Conservation (phyloP, 2,113 vertebrate genomes). For the Solea solea region DNA sequence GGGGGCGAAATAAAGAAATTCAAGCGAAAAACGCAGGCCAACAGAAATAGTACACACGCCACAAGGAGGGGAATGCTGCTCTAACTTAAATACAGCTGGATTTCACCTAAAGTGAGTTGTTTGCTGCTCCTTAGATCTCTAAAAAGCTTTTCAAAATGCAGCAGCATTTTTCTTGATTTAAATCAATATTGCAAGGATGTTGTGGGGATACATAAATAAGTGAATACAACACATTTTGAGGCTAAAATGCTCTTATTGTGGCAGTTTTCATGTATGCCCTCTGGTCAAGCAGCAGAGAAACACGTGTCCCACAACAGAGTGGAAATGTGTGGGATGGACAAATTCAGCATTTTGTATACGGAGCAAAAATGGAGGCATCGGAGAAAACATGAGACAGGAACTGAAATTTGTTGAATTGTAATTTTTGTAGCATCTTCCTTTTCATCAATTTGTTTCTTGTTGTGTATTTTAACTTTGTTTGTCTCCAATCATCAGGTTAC, state of each 20-base stretch:
- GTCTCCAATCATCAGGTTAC: slow-evolving; percentile 36
- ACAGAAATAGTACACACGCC: slow-evolving; percentile 7
- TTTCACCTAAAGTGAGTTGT: slow-evolving; percentile 69
- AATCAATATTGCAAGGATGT: slow-evolving; percentile 78
- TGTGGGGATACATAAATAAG: slow-evolving; percentile 70
- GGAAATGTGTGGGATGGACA: slow-evolving; percentile 10
- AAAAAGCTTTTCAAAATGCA: slow-evolving; percentile 75
- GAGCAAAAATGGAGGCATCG: slow-evolving; percentile 17
- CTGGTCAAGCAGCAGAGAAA: slow-evolving; percentile 59
- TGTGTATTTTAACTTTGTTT: background rate
- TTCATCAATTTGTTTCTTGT: background rate
- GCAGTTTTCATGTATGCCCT: slow-evolving; percentile 64
- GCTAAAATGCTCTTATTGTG: slow-evolving; percentile 75
- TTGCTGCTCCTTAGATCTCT: slow-evolving; percentile 44
- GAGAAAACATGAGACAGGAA: background rate
- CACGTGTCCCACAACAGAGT: slow-evolving; percentile 60
- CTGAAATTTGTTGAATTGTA: slow-evolving; percentile 6
- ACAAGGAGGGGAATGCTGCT: background rate
- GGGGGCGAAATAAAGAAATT: slow-evolving; percentile 20
- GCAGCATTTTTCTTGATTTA: slow-evolving; percentile 38
- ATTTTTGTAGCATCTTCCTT: background rate
- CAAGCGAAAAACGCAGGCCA: background rate
- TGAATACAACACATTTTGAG: slow-evolving; percentile 63
- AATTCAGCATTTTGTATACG: slow-evolving; percentile 12
- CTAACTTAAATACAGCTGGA: slow-evolving; percentile 29